Evolutionary conservation across 2,797 vertebrate species (phyloP).

Genomic region (Gouania willdenowi): DNA sequence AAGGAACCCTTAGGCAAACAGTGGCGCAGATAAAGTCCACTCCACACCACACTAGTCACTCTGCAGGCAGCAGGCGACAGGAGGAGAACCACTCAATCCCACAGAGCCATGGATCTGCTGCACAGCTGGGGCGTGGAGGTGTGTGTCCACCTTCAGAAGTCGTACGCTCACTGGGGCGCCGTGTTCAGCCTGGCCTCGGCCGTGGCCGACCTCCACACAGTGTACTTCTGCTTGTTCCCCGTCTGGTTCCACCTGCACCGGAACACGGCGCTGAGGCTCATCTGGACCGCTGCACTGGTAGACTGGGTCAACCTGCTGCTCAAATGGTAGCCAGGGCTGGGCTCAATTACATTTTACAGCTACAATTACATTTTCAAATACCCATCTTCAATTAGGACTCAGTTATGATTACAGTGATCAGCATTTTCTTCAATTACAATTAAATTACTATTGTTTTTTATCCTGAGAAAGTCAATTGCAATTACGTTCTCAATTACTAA

Average conservation of each 20-base stretch:
- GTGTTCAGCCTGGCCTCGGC: constrained; percentile 85
- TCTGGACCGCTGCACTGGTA: constrained; percentile 93
- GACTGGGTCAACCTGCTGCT: constrained; percentile 96
- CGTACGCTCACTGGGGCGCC: constrained; percentile 78
- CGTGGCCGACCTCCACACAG: constrained; percentile 87
- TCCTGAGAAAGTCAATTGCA: no score
- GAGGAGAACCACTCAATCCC: no score
- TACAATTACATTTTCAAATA: no score
- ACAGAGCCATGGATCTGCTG: constrained; percentile 71
- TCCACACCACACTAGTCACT: background rate
- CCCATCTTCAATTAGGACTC: no score
- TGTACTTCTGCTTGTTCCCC: constrained; percentile 89
- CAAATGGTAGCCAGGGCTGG: constrained; percentile 76
- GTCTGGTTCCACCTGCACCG: constrained; percentile 88
- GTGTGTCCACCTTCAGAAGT: constrained; percentile 82
- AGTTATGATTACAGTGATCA: no score
- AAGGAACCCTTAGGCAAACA: constrained; percentile 59
- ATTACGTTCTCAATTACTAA: no score
- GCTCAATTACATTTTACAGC: no score
- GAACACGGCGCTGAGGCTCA: constrained; percentile 82
- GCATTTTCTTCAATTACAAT: no score
- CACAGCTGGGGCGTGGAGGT: constrained; percentile 82
- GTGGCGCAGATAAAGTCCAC: constrained; percentile 61
- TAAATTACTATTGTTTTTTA: no score
- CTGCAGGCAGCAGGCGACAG: background rate